Conservation (phyloP, 2,113 vertebrate species). For the Psammodynastes pulverulentus region DNA sequence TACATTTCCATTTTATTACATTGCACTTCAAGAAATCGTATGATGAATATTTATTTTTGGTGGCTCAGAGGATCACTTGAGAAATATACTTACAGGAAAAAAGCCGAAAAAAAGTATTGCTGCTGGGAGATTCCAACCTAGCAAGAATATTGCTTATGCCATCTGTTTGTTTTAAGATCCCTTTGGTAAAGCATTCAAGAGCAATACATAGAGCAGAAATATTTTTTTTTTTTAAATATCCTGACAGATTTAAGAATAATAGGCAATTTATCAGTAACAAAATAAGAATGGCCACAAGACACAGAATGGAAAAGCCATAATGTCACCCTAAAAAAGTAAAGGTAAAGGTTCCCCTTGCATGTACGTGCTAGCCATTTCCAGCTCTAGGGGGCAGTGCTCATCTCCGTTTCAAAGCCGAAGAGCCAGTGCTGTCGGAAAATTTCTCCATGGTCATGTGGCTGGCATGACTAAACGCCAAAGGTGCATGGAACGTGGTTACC, state of each 20-base stretch:
- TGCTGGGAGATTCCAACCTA: too few species aligned
- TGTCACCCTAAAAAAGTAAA: too few species aligned
- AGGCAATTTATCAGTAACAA: neutral
- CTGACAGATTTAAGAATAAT: neutral
- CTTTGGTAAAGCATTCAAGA: neutral
- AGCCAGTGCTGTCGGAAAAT: too few species aligned
- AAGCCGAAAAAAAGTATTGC: neutral
- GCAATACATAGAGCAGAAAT: neutral
- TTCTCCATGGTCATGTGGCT: too few species aligned
- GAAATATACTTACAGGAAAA: rapidly evolving
- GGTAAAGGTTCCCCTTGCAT: too few species aligned
- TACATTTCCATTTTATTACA: rapidly evolving
- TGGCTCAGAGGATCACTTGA: neutral
- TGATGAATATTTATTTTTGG: neutral
- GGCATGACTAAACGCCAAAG: too few species aligned
- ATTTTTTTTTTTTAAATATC: neutral
- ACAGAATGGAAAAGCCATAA: neutral
- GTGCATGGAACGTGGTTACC: too few species aligned
- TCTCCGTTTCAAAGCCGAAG: too few species aligned
- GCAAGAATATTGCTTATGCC: neutral
- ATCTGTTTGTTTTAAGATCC: constrained; percentile 12
- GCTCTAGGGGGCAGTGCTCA: too few species aligned
- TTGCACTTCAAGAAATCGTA: neutral
- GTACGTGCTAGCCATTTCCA: too few species aligned
- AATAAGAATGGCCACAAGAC: neutral